Evolutionary conservation across 2,797 vertebrate genomes (phyloP).

Genomic region (Oophaga sylvatica): DNA sequence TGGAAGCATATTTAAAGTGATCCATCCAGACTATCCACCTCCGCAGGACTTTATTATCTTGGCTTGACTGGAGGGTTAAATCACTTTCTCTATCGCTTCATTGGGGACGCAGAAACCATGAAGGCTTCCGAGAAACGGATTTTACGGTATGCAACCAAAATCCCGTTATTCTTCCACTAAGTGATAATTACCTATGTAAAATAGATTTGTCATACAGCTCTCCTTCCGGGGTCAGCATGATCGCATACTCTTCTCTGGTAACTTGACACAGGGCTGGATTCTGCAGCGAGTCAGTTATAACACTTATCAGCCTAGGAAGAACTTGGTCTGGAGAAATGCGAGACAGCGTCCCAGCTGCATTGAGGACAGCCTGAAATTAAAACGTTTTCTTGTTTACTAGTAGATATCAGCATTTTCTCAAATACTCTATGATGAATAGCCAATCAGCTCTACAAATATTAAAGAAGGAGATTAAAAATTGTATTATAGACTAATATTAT

Average conservation of each 20-base stretch:
- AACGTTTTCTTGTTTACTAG: background rate
- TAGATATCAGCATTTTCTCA: background rate
- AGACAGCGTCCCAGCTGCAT: slow-evolving; percentile 87
- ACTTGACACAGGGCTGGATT: slow-evolving; percentile 82
- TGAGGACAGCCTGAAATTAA: slow-evolving; percentile 83
- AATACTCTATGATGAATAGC: background rate
- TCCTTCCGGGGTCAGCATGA: slow-evolving; percentile 90
- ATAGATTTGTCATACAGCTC: slow-evolving; percentile 92
- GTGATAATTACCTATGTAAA: slow-evolving; percentile 83
- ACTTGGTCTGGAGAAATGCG: slow-evolving; percentile 84
- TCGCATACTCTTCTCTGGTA: slow-evolving; percentile 89
- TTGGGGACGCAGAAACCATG: no score
- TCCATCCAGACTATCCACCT: background rate
- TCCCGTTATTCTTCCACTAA: background rate
- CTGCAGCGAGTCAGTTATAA: slow-evolving; percentile 79
- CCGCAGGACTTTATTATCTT: background rate
- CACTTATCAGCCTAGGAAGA: slow-evolving; percentile 83
- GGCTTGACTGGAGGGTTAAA: no score
- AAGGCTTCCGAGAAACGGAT: no score
- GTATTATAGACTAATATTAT: no score
- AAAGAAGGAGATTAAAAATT: no score
- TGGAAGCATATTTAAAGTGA: background rate
- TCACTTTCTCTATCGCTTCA: no score
- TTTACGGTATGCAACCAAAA: no score
- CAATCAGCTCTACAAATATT: no score